Percentiles rank a stretch among this genome's conserved stretches.
Evolutionary conservation across 2,797 vertebrate species (phyloP).

Genomic region (Cyprinella venusta): DNA sequence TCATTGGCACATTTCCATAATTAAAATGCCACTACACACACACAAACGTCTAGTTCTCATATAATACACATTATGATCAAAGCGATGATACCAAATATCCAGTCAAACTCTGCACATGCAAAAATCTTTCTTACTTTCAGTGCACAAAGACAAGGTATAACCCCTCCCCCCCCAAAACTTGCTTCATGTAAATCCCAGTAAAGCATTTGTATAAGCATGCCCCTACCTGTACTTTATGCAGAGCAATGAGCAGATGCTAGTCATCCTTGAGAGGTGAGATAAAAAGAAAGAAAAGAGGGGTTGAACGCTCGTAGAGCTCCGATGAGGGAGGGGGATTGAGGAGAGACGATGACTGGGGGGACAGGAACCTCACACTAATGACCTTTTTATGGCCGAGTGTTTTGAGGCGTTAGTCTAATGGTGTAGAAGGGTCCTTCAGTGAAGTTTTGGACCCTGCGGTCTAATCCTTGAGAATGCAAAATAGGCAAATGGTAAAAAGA

Average conservation of each 20-base stretch:
- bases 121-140: background rate
- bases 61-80: background rate
- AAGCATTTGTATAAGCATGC: constrained; percentile 49
- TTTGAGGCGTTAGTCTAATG: constrained; percentile 15
- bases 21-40: background rate
- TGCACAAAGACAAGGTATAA: constrained; percentile 37
- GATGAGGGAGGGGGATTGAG: constrained; percentile 37
- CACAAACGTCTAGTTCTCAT: background rate
- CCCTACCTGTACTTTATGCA: constrained; percentile 98
- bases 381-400: constrained; percentile 40
- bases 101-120: background rate
- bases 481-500: constrained; percentile 20
- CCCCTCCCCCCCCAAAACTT: background rate
- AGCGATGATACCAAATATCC: background rate
- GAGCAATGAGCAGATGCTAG: constrained; percentile 93
- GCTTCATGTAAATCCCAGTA: constrained; percentile 45
- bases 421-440: constrained; percentile 13
- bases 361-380: constrained; percentile 49
- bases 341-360: constrained; percentile 56
- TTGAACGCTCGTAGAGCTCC: constrained; percentile 56
- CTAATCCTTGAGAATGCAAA: constrained; percentile 33
- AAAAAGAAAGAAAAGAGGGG: constrained; percentile 53
- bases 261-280: constrained; percentile 81
- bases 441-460: constrained; percentile 20
- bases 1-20: background rate